Conservation (phyloP, 1,140 invertebrate genomes). For the Ostrea denselamellosa region DNA sequence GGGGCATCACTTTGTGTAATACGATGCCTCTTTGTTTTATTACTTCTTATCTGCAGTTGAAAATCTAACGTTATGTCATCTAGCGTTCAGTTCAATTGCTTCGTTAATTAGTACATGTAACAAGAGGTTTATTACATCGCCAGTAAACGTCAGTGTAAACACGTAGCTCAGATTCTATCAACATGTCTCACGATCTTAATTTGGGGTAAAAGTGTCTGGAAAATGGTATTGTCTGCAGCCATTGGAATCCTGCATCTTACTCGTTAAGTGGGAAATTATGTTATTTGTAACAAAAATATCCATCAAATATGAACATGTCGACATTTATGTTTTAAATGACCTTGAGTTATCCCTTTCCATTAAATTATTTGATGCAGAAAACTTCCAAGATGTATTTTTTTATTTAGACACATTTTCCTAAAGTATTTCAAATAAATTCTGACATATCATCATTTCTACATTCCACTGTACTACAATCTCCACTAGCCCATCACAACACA, state of each 20-base stretch:
- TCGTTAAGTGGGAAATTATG: conserved; percentile 21
- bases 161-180: background rate
- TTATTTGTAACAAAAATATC: background rate
- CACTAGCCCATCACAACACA: no score
- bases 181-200: background rate
- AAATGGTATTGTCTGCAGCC: background rate
- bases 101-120: no score
- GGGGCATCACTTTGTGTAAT: no score
- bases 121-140: no score
- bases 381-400: background rate
- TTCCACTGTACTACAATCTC: no score
- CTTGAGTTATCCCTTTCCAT: background rate
- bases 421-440: background rate
- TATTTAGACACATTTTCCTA: background rate
- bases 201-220: background rate
- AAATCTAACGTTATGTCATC: no score
- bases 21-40: no score
- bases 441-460: no score
- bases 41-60: no score
- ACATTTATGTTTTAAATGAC: background rate
- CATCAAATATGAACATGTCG: background rate
- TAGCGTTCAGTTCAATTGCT: no score
- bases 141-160: background rate
- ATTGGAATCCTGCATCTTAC: background rate
- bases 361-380: background rate